Conservation (phyloP, 2,113 vertebrate genomes). For the Heliornis fulica region DNA sequence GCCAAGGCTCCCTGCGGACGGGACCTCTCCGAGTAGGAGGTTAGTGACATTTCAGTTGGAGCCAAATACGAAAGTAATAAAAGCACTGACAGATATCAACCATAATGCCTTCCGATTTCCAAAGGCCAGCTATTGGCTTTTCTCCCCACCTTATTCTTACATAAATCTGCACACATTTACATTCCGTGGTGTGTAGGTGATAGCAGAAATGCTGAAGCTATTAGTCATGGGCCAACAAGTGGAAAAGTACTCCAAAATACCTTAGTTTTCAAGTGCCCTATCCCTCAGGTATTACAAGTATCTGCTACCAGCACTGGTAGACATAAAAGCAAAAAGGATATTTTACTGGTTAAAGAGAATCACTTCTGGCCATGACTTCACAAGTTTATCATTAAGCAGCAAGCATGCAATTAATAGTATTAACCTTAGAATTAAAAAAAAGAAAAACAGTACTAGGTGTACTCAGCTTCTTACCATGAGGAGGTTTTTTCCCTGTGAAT, state of each 20-base stretch:
- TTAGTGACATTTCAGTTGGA: not conserved
- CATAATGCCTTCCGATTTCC: not conserved
- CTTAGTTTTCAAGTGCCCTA: not conserved
- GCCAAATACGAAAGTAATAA: not conserved
- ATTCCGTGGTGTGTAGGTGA: rapidly evolving
- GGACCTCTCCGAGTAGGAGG: not conserved
- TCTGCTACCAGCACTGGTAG: not conserved
- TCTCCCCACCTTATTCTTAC: not conserved
- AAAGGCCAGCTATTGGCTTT: not conserved
- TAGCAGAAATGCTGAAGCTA: not conserved
- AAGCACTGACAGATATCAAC: not conserved
- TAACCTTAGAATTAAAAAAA: not conserved
- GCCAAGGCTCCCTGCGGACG: not conserved
- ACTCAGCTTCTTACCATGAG: not conserved
- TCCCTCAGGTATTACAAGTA: not conserved
- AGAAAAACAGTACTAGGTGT: not conserved
- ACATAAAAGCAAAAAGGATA: not conserved
- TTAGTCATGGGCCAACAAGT: not conserved
- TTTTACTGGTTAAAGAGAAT: not conserved
- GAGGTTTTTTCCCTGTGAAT: not conserved
- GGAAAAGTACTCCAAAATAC: not conserved
- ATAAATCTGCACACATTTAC: not conserved
- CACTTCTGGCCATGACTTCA: not conserved
- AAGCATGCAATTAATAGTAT: not conserved
- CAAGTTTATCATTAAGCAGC: not conserved